Evolutionary conservation across 2,888 invertebrate species (phyloP).

Genomic region (Falcaria lacertinaria): DNA sequence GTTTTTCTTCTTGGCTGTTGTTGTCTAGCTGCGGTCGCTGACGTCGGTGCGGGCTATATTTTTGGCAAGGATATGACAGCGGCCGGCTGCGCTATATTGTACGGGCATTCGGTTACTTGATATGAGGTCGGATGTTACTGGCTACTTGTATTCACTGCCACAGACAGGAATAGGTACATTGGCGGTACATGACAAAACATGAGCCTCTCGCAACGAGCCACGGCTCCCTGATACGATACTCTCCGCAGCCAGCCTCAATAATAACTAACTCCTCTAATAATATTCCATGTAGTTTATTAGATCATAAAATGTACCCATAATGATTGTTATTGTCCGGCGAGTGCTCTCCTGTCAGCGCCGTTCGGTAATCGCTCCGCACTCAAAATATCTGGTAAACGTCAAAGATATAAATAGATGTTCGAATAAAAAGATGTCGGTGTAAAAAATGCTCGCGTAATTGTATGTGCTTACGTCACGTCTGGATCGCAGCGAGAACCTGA

Average conservation of each 20-base stretch:
- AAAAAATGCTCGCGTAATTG: neutral
- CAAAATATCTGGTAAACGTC: slow-evolving; percentile 2
- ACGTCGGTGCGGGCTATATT: neutral
- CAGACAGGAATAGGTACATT: too few species aligned
- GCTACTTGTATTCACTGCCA: too few species aligned
- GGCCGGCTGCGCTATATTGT: neutral
- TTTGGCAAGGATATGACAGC: neutral
- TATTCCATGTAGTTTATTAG: too few species aligned
- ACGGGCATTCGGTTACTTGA: neutral
- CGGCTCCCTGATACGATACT: too few species aligned
- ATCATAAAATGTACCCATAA: too few species aligned
- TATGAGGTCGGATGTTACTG: too few species aligned
- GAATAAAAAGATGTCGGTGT: neutral
- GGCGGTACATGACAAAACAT: too few species aligned
- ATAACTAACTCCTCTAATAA: too few species aligned
- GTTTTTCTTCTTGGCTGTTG: neutral
- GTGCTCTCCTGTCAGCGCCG: neutral
- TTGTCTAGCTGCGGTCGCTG: neutral
- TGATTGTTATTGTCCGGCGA: neutral
- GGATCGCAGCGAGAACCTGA: neutral
- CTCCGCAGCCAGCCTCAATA: too few species aligned
- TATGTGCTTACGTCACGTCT: neutral
- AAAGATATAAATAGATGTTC: slow-evolving; percentile 1
- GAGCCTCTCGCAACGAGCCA: too few species aligned
- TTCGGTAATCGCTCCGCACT: slow-evolving; percentile 1